Base-by-base conservation (phyloP, 1,140 invertebrate species). In the Zaprionus inermis region DNA sequence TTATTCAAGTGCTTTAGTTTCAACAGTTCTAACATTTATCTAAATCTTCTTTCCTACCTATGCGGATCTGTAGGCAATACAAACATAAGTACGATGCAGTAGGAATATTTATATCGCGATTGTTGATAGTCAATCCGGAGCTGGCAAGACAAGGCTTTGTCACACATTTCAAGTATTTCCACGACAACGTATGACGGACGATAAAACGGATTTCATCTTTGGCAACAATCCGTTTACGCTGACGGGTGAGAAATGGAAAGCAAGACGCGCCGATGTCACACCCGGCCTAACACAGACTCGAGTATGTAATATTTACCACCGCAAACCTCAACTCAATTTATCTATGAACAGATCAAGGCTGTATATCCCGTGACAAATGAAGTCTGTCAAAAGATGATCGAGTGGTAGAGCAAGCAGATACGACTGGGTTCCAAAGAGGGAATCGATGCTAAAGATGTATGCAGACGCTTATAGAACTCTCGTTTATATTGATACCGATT, bases 161-260 rank as follows among this genome's bases (percentile, higher is more conserved):
- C 0, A 92, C 93, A 20, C 92, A 93, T 69, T 94, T 94, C 32
- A 90, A 92, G 24, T 49, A 91, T 59, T 94, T 94, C 57, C 81
- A 91, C 20, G 91, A 93, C 46, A 93, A 92, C 30, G 16, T 0
- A 52, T 77, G 16, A 14, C 93, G 0, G 90, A 93, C 52, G 76
- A 91, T 34, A 76, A 93, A n/a, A 63, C 78, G 0, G 93, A 94
- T 76, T 91, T 90, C 6, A 91, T 94, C 20, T 82, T 93, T 32
- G 92, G 84, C 24, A 81, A 85, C 14, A 94, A 94, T 79, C 93
- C 93, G 0, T 94, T 94, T 63, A 44, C 90, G 4, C 59, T 92
- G 32, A 78, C 77, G 12, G 93, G 93, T 20, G 90, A 93, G 16
- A 68, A 80, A 51, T 95, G 95, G 95, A 94, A 94, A 74, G 73